A percentile compares a stretch with the other conserved stretches of the same genome.
Conservation (phyloP, 2,888 invertebrate species). For the Athalia rosae region DNA sequence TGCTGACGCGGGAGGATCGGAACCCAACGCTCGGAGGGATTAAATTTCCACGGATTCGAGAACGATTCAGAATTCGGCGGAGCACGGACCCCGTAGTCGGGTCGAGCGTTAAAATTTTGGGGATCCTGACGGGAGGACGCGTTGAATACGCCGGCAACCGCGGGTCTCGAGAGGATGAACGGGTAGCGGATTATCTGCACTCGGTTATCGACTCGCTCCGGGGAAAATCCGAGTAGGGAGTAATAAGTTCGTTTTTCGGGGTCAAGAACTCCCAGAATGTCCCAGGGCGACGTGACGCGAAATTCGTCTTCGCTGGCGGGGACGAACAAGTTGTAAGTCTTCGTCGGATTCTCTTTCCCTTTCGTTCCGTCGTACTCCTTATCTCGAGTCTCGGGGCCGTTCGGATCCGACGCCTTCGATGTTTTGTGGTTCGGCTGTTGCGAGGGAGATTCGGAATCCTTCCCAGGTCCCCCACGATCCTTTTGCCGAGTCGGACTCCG, state of each 20-base stretch:
- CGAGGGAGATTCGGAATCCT: background rate
- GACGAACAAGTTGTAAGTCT: slow-evolving; percentile 9
- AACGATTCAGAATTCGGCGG: background rate
- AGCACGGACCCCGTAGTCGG: background rate
- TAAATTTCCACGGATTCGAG: background rate
- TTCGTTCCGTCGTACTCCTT: background rate
- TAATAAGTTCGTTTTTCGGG: slow-evolving; percentile 8
- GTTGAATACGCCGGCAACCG: slow-evolving; percentile 5
- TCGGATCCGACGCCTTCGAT: background rate
- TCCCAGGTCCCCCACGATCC: slow-evolving; percentile 1
- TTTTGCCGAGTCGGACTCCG: background rate
- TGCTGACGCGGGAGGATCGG: background rate
- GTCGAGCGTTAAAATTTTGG: background rate
- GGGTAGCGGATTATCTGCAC: slow-evolving; percentile 19
- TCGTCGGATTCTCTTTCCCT: background rate
- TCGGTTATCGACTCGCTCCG: slow-evolving; percentile 2
- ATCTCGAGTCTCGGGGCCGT: background rate
- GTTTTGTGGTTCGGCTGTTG: background rate
- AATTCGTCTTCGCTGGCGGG: slow-evolving; percentile 1
- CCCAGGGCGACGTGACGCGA: slow-evolving; percentile 12
- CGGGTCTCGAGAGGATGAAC: background rate
- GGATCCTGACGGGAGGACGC: background rate
- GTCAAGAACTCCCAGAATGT: background rate
- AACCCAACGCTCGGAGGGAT: background rate
- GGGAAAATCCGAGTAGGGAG: slow-evolving; percentile 6